Evolutionary conservation across 1,140 invertebrate species (phyloP).

Genomic region (Drosophila gunungcola): DNA sequence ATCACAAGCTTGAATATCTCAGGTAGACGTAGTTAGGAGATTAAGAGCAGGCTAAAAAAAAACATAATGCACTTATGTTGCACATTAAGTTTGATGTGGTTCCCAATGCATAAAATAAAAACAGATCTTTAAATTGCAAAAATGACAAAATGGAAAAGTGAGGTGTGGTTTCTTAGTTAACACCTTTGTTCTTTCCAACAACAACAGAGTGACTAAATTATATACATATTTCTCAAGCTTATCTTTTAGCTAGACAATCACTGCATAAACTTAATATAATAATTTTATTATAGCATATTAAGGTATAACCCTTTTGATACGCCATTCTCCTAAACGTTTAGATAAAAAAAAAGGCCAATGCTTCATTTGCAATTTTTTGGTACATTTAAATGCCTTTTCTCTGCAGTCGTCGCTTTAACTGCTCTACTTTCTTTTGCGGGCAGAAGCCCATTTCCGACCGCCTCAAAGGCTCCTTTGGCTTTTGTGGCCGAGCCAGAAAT

Average conservation of each 20-base stretch:
- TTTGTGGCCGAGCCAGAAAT: constrained; percentile 51
- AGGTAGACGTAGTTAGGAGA: neutral
- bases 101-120: too few relatives aligned
- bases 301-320: neutral
- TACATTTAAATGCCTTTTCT: constrained; percentile 3
- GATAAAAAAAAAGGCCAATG: constrained; percentile 15
- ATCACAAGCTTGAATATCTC: too few relatives aligned
- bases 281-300: constrained; percentile 4
- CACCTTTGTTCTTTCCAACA: too few relatives aligned
- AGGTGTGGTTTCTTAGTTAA: too few relatives aligned
- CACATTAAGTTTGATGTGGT: too few relatives aligned
- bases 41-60: too few relatives aligned
- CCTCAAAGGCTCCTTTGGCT: constrained; percentile 47
- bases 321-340: constrained; percentile 30
- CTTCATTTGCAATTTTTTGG: constrained; percentile 23
- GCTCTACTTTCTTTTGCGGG: constrained; percentile 6
- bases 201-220: too few relatives aligned
- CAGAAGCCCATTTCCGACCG: constrained; percentile 32
- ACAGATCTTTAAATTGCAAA: too few relatives aligned
- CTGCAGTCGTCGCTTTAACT: constrained; percentile 6
- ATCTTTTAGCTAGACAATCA: too few relatives aligned
- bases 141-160: too few relatives aligned
- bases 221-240: too few relatives aligned
- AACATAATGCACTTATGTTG: too few relatives aligned
- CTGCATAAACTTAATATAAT: neutral